These are phyloP conservation scores for Phaonia tiefii DNA, from an alignment of 2,888 invertebrate genomes.

Conservation along the genomic window DNA sequence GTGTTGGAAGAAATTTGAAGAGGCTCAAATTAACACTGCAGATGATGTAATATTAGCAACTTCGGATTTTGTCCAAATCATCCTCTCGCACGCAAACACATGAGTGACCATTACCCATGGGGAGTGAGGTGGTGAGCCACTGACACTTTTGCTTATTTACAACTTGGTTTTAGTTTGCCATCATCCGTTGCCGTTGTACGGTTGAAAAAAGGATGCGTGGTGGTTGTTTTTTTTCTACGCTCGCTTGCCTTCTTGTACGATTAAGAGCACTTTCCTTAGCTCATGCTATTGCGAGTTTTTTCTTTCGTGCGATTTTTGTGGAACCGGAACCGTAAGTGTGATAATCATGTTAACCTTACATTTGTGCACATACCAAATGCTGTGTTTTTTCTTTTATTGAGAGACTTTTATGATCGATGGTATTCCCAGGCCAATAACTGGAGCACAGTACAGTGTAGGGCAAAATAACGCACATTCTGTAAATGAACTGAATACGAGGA, in stretches of 20 bases:
- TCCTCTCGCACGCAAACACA: conserved; percentile 24
- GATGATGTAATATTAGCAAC: conserved; percentile 69
- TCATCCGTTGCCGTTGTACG: neutral
- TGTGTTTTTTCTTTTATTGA: conserved; percentile 72
- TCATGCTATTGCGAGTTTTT: conserved; percentile 23
- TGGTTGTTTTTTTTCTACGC: conserved; percentile 57
- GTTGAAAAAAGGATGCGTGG: conserved; percentile 36
- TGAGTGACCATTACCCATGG: conserved; percentile 40
- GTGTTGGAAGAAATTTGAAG: conserved; percentile 51
- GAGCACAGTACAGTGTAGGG: conserved; percentile 65
- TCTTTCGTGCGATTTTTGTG: conserved; percentile 12
- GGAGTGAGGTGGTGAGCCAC: conserved; percentile 20
- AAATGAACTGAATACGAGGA: no score
- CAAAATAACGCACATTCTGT: neutral
- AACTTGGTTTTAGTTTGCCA: conserved; percentile 41
- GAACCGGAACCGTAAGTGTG: conserved; percentile 61
- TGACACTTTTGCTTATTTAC: conserved; percentile 64
- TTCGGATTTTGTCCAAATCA: conserved; percentile 28
- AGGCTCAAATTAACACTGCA: conserved; percentile 66
- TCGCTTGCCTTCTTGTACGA: conserved; percentile 28
- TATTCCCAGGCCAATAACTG: conserved; percentile 77
- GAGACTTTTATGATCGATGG: conserved; percentile 79
- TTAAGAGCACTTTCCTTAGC: conserved; percentile 25
- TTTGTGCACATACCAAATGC: conserved; percentile 63
- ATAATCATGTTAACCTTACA: conserved; percentile 75